These are phyloP conservation scores for Chloropsis cyanopogon DNA, from an alignment of 2,113 vertebrate genomes.

Conservation along the genomic window DNA sequence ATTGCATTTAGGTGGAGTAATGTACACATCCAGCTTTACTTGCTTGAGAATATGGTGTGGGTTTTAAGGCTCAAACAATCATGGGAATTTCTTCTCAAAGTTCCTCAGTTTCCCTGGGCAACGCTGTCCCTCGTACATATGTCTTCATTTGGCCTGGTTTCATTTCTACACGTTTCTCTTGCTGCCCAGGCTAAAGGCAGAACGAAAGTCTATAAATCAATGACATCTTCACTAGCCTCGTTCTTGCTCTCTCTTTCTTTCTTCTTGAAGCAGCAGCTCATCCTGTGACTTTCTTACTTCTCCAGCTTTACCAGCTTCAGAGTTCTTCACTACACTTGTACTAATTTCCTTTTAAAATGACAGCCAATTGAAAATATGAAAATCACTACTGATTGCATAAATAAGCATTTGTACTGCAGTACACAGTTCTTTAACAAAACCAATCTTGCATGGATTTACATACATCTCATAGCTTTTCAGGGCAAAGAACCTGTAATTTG, in stretches of 20 bases:
- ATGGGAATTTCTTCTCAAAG: not conserved
- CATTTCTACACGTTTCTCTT: not conserved
- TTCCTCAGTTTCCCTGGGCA: conserved; percentile 24
- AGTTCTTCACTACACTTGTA: not conserved
- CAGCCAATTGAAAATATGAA: not conserved
- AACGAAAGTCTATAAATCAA: conserved; percentile 7
- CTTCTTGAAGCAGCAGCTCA: not conserved
- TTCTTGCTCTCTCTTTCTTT: not conserved
- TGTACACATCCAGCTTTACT: not conserved
- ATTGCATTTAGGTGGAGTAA: not conserved
- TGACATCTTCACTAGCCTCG: not conserved
- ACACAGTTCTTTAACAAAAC: not conserved
- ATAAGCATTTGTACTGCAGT: not conserved
- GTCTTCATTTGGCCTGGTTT: conserved; percentile 29
- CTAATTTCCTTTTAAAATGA: not conserved
- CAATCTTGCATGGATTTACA: not conserved
- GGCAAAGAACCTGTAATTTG: not conserved
- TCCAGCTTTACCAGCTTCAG: not conserved
- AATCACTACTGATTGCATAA: not conserved
- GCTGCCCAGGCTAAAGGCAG: not conserved
- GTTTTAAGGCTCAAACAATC: not conserved
- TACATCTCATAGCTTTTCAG: not conserved
- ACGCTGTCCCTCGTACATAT: not conserved
- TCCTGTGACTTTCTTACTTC: not conserved
- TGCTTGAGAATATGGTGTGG: not conserved